Evolutionary conservation across 2,888 invertebrate species (phyloP), one percentile per base, ranked within the genome.

Genomic region (Campopleginae sp.): DNA sequence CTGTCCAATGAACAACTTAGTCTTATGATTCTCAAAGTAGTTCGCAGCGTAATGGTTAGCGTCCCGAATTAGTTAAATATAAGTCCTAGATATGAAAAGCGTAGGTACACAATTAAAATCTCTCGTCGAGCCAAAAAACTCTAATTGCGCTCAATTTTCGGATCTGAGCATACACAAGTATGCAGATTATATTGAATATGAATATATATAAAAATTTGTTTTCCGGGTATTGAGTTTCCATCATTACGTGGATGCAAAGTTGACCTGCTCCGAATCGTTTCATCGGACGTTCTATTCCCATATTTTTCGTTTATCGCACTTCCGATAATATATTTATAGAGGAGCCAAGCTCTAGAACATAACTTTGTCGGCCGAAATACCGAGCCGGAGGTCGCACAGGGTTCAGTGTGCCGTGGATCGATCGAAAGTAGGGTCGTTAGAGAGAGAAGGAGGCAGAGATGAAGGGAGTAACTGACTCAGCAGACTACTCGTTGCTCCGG

Each of bases 371-470:
- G 48, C 14, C 33, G 33, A 38, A 76, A 46, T 68, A 77, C n/a
- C 27, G 6, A 27, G 2, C 66, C 66, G 42, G 23, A 48, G 42
- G 48, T 48, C 23, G 10, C 38, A 38, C 48, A 17, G 33, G 27
- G 38, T 76, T 48, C 76, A 51, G 51, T 54, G 68, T 63, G 70
- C 61, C 66, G 10, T 66, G 42, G 68, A 70, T 79, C 83, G 83
- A 83, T 83, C 70, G 61, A 63, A 79, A 74, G 63, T 83, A n/a
- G 33, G 75, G 42, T 42, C 61, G 51, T 68, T 70, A 63, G 54
- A 31, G 38, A 38, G 23, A 42, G 23, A 63, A 44, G 19, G 42
- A 38, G 27, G 23, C 17, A 7, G 4, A 44, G 12, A 46, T 17
- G n/a, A 42, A 33, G 68, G 84, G 72, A 76, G 46, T 27, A 46